A percentile compares a stretch with the other conserved stretches of the same genome.
Conservation (phyloP, 2,888 invertebrate species). For the Drosophila kambysellisi region DNA sequence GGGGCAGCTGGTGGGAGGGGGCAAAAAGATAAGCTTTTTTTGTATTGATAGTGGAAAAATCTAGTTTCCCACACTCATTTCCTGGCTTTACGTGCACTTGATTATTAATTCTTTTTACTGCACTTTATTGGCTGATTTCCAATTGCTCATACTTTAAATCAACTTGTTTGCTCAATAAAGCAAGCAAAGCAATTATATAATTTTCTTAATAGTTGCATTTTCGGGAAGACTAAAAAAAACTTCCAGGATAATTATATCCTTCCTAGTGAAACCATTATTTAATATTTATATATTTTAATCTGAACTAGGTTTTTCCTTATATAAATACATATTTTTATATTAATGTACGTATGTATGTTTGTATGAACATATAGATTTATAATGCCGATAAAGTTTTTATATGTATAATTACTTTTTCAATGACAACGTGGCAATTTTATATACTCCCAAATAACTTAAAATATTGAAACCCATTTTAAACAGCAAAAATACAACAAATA, state of each 20-base stretch:
- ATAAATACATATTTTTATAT: background rate
- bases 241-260: conserved; percentile 12
- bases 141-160: conserved; percentile 11
- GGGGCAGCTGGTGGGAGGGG: background rate
- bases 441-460: conserved; percentile 12
- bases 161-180: conserved; percentile 18
- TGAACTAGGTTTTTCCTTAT: background rate
- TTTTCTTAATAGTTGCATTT: background rate
- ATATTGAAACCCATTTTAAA: background rate
- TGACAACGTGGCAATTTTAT: conserved; percentile 31
- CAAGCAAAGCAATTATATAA: conserved; percentile 51
- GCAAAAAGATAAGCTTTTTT: conserved; percentile 58
- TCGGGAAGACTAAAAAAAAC: background rate
- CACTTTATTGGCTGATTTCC: conserved; percentile 10
- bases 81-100: background rate
- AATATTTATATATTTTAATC: background rate
- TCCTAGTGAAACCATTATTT: background rate
- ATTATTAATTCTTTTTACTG: background rate
- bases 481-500: background rate
- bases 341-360: background rate
- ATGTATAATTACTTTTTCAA: background rate
- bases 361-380: background rate
- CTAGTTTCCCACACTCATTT: conserved; percentile 3
- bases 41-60: conserved; percentile 36
- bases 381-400: background rate